Conservation (phyloP, 1,140 invertebrate species). For the Conopomorpha cramerella region DNA sequence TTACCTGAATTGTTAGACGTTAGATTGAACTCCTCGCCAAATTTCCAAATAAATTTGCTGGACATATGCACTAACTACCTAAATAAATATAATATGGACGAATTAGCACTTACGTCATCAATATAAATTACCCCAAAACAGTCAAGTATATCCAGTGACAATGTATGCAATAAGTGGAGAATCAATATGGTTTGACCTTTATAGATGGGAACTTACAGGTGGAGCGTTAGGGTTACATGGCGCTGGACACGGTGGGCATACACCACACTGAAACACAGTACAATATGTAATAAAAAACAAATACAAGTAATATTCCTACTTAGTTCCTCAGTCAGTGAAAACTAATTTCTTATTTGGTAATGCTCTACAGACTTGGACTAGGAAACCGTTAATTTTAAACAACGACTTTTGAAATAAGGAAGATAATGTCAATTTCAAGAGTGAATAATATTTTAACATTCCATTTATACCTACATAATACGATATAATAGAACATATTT, state of each 20-base stretch:
- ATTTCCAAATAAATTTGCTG: too few relatives aligned
- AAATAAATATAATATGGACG: too few relatives aligned
- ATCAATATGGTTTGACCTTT: too few relatives aligned
- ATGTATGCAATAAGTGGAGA: too few relatives aligned
- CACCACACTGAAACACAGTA: conserved; percentile 28
- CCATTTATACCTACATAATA: not conserved
- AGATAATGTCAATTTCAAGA: not conserved
- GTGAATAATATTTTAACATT: not conserved
- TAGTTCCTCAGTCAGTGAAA: too few relatives aligned
- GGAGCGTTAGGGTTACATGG: conserved; percentile 38
- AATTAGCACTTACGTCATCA: too few relatives aligned
- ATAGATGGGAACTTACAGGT: conserved; percentile 31
- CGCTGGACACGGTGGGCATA: conserved; percentile 40
- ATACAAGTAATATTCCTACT: too few relatives aligned
- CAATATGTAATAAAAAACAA: not conserved
- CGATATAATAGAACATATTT: not conserved
- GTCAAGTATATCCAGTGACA: too few relatives aligned
- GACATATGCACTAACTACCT: too few relatives aligned
- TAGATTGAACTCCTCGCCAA: too few relatives aligned
- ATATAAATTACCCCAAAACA: too few relatives aligned
- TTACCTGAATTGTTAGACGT: too few relatives aligned
- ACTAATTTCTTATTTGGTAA: not conserved
- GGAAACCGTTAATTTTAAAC: not conserved
- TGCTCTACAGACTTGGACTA: not conserved
- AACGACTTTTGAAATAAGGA: not conserved